A percentile compares a stretch with the other conserved stretches of the same genome.
These are phyloP conservation scores for Echeneis naucrates DNA, from an alignment of 2,797 vertebrate species.

Conservation along the genomic window DNA sequence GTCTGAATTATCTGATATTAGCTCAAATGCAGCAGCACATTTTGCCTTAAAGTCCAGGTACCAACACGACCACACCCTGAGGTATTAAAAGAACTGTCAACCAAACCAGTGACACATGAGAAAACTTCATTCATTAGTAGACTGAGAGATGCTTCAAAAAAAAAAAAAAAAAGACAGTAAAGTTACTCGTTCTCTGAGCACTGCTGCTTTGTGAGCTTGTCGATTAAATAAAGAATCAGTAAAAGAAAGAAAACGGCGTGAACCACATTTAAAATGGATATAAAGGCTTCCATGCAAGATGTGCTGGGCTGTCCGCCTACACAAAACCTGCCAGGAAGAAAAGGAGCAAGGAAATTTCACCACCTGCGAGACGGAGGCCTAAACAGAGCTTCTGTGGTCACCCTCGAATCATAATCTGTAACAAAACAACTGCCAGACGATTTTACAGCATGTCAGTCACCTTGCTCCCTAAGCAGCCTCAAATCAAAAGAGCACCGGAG, in stretches of 20 bases:
- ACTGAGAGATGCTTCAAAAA: too few species aligned
- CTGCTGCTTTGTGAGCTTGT: too few species aligned
- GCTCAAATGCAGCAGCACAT: too few species aligned
- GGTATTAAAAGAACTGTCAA: too few species aligned
- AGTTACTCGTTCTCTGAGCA: too few species aligned
- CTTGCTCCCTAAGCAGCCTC: not conserved
- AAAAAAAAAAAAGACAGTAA: too few species aligned
- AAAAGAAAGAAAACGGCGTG: not conserved
- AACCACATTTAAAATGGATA: not conserved
- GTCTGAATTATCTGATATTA: too few species aligned
- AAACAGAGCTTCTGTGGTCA: not conserved
- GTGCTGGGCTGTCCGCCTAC: conserved; percentile 3
- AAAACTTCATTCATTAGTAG: too few species aligned
- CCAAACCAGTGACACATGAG: too few species aligned
- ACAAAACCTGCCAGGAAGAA: not conserved
- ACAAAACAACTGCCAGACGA: not conserved
- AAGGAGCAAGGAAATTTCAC: not conserved
- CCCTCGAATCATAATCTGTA: not conserved
- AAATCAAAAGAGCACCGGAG: conserved; percentile 20
- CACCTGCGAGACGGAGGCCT: not conserved
- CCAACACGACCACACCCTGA: too few species aligned
- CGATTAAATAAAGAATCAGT: not conserved
- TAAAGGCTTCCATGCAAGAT: not conserved
- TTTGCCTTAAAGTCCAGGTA: too few species aligned
- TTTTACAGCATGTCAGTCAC: conserved; percentile 1